These are phyloP conservation scores for Allolobophora icterica DNA, from an alignment of 2,888 invertebrate species.

Conservation along the genomic window DNA sequence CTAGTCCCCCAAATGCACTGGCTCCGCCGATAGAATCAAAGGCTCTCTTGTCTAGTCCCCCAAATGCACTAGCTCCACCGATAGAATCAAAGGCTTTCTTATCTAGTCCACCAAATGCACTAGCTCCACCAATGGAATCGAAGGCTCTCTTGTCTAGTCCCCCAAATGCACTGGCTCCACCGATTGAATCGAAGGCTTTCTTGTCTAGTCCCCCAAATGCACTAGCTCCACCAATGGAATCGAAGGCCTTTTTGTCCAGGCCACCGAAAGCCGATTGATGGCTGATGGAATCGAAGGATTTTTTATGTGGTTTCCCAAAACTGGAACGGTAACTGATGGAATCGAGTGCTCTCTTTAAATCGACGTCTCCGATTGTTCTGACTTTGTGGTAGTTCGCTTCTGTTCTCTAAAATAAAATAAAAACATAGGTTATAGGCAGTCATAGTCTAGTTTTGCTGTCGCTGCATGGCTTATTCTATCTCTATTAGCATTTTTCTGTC, in stretches of 20 bases:
- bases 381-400: not conserved
- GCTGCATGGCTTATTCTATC: not conserved
- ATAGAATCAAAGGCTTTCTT: constrained; percentile 42
- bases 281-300: constrained; percentile 39
- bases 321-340: constrained; percentile 33
- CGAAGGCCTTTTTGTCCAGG: constrained; percentile 39
- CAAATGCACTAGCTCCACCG: constrained; percentile 13
- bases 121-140: constrained; percentile 36
- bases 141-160: constrained; percentile 37
- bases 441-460: not conserved
- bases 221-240: constrained; percentile 35
- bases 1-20: constrained; percentile 41
- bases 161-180: constrained; percentile 13
- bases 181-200: constrained; percentile 37
- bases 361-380: not conserved
- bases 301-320: constrained; percentile 39
- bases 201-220: constrained; percentile 40
- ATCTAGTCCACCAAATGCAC: constrained; percentile 37
- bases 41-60: constrained; percentile 33
- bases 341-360: constrained; percentile 37
- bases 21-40: constrained; percentile 40
- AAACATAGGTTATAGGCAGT: not conserved
- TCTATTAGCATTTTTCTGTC: not conserved
- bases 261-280: constrained; percentile 37
- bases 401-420: not conserved